phyloP scores from a whole-genome alignment of 2,113 vertebrate genomes.

The Dasyornis broadbenti region DNA sequence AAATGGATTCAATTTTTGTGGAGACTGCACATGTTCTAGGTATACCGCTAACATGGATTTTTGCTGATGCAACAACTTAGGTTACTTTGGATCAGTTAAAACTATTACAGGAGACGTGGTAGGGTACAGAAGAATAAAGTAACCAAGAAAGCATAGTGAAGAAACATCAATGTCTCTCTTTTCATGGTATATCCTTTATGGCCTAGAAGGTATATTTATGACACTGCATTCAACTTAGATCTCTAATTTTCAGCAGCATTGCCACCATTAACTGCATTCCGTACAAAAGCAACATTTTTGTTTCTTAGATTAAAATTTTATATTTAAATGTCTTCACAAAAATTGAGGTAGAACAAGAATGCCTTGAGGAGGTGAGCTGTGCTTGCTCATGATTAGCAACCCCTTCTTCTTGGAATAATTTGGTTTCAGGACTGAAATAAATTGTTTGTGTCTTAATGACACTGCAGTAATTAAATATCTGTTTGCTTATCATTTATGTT shows the following conservation, averaged over 20 bases:
- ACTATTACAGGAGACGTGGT: background rate
- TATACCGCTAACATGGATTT: background rate
- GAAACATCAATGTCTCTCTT: background rate
- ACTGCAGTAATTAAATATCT: background rate
- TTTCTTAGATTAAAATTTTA: background rate
- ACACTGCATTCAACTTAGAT: background rate
- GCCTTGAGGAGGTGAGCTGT: background rate
- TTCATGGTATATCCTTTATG: background rate
- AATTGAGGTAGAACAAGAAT: background rate
- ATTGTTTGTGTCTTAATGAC: background rate
- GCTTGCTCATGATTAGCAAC: background rate
- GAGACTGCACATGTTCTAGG: background rate
- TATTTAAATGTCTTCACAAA: background rate
- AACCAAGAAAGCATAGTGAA: background rate
- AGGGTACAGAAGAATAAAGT: background rate
- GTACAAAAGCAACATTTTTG: background rate
- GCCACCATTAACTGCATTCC: background rate
- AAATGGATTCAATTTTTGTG: background rate
- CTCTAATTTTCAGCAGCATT: background rate
- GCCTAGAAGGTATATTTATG: background rate
- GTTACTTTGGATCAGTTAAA: background rate
- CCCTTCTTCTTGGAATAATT: background rate
- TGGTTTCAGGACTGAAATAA: background rate
- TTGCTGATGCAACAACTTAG: background rate
- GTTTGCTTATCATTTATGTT: background rate